Conservation (phyloP, 2,113 vertebrate genomes). For the Potamarius usumacintae region DNA sequence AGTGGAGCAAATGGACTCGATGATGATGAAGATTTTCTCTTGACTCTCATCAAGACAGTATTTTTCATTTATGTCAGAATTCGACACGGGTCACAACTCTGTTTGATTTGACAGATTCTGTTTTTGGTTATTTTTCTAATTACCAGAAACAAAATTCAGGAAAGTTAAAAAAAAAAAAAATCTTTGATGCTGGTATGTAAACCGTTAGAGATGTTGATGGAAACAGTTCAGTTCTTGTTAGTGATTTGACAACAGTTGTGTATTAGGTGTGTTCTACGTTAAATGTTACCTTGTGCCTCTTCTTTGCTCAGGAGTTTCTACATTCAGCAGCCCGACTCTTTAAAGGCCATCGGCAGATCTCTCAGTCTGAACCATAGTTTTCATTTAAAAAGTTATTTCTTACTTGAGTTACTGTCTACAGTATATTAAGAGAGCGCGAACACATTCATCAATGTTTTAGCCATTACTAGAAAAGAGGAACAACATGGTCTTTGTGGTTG, state of each 20-base stretch:
- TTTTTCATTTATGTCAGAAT: not conserved
- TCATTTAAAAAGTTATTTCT: constrained; percentile 2
- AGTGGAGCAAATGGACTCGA: not conserved
- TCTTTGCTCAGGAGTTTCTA: constrained; percentile 46
- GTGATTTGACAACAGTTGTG: constrained; percentile 2
- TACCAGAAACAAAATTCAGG: not conserved
- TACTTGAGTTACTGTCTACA: not conserved
- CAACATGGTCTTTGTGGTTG: not conserved
- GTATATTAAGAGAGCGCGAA: not conserved
- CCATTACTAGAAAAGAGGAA: not conserved
- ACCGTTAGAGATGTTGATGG: not conserved
- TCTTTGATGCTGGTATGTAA: not conserved
- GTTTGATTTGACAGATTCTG: not conserved
- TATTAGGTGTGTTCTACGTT: not conserved
- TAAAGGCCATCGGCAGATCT: not conserved
- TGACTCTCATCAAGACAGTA: not conserved
- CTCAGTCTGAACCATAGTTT: not conserved
- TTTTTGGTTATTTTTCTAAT: not conserved
- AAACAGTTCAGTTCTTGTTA: not conserved
- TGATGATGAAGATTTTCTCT: not conserved
- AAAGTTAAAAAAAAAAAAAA: no score
- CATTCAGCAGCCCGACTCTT: not conserved
- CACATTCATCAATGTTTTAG: not conserved
- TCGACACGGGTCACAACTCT: not conserved
- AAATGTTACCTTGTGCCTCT: constrained; percentile 43